Percentiles rank a stretch among this genome's conserved stretches.
Evolutionary conservation across 2,888 invertebrate species (phyloP).

Genomic region (Calliopum simillimum): DNA sequence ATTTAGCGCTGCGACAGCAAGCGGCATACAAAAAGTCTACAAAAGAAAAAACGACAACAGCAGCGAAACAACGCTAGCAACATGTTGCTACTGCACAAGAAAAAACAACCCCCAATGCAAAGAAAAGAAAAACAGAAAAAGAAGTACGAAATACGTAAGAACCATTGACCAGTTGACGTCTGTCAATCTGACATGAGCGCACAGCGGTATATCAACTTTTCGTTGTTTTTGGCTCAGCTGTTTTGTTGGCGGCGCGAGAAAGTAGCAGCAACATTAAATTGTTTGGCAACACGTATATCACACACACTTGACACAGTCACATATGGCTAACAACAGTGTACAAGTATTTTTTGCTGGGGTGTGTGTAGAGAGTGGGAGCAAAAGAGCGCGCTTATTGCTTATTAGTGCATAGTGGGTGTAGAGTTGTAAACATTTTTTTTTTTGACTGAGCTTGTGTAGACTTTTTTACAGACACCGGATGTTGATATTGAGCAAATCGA

Average conservation of each 20-base stretch:
- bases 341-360: no score
- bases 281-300: no score
- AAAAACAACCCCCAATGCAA: slow-evolving; percentile 11
- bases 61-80: slow-evolving; percentile 23
- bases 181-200: slow-evolving; percentile 3
- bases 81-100: slow-evolving; percentile 26
- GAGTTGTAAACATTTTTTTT: no score
- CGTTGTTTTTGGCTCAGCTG: not conserved
- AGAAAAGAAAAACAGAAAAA: not conserved
- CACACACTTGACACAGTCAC: not conserved
- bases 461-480: no score
- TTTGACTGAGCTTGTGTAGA: no score
- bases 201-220: not conserved
- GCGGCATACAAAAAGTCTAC: slow-evolving; percentile 29
- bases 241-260: no score
- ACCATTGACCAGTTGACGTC: slow-evolving; percentile 10
- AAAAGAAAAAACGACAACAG: slow-evolving; percentile 4
- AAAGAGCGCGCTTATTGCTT: no score
- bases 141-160: no score
- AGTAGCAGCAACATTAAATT: no score
- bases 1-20: slow-evolving; percentile 46
- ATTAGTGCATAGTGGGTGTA: no score
- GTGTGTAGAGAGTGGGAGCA: no score
- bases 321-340: not conserved
- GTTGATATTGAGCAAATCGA: no score